Percentiles rank a stretch among this genome's conserved stretches.
Conservation (phyloP, 2,888 invertebrate genomes). For the Nymphalis polychloros region DNA sequence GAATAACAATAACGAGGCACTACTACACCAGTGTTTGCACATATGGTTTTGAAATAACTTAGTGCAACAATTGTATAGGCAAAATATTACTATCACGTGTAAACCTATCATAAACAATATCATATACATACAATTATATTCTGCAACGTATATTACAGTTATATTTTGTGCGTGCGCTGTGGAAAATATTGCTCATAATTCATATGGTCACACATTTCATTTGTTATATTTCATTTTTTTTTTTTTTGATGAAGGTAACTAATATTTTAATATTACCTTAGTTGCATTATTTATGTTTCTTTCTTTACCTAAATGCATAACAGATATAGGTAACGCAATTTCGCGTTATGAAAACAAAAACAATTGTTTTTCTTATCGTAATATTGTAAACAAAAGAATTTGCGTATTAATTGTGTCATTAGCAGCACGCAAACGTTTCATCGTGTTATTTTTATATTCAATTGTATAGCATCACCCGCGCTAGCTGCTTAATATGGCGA, state of each 20-base stretch:
- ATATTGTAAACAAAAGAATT: slow-evolving; percentile 45
- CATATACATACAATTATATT: slow-evolving; percentile 7
- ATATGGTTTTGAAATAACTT: slow-evolving; percentile 50
- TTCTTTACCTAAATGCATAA: not conserved
- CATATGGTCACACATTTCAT: not conserved
- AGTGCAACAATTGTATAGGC: slow-evolving; percentile 43
- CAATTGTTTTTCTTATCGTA: slow-evolving; percentile 23
- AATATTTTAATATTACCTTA: too few relatives aligned
- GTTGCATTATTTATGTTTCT: too few relatives aligned
- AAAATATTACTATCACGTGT: slow-evolving; percentile 42
- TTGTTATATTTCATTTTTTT: not conserved
- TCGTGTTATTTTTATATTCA: slow-evolving; percentile 40
- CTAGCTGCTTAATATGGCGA: slow-evolving; percentile 40
- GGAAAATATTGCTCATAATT: not conserved
- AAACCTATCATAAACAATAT: slow-evolving; percentile 16
- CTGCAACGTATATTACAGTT: slow-evolving; percentile 13
- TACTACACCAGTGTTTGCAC: slow-evolving; percentile 49
- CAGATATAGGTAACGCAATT: not conserved
- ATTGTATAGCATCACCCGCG: slow-evolving; percentile 34
- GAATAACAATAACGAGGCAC: slow-evolving; percentile 39
- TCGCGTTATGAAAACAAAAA: slow-evolving; percentile 24
- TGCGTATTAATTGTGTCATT: slow-evolving; percentile 46
- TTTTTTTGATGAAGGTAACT: too few relatives aligned
- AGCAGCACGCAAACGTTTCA: slow-evolving; percentile 41
- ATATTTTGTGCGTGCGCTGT: slow-evolving; percentile 4